Base-by-base conservation (phyloP, 2,888 invertebrate genomes). In the Drosophila longiperda region DNA sequence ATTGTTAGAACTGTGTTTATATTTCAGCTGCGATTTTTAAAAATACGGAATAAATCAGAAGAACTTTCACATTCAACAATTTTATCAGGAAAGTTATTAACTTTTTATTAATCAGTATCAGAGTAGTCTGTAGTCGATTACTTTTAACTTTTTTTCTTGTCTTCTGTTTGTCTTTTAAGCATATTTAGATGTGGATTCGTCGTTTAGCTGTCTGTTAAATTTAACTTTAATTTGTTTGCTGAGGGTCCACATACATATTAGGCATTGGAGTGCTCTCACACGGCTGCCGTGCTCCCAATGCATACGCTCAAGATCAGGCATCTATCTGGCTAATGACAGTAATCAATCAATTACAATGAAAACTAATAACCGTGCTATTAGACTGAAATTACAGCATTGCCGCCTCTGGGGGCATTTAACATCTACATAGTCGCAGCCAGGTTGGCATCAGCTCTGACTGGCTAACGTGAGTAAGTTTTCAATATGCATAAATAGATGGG, bases 311-410 rank as follows among this genome's bases (percentile, higher is more conserved):
- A 66, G 71, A 82, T 78, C 70, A 45, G 45, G 67, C 66, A 73
- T 61, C 75, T 58, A 42, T 61, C 75, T 58, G 50, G 62, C 69
- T 82, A 82, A 82, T 80, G 78, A 68, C 78, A 59, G 76, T 73
- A 80, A 89, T 86, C 85, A 89, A 89, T 84, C 85, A 86, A 85
- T 89, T 85, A 87, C 71, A 80, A 74, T 80, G 80, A 59, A 78
- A 89, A 82, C 80, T 80, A 89, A 85, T 89, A 89, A 73, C 80
- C 87, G 60, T 33, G 82, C 87, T 66, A 89, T 86, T 87, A 86
- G 69, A 72, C 60, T 69, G 68, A 80, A 76, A 76, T 85, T 80
- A 80, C 78, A 65, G 8, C 73, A 75, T 52, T 65, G 74, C 72
- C 78, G 68, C 75, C 75, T 75, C 73, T 58, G 66, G 78, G 78